A percentile compares a stretch with the other conserved stretches of the same genome.
phyloP scores from a whole-genome alignment of 1,140 invertebrate species.

The Hypsibius dujardini region DNA sequence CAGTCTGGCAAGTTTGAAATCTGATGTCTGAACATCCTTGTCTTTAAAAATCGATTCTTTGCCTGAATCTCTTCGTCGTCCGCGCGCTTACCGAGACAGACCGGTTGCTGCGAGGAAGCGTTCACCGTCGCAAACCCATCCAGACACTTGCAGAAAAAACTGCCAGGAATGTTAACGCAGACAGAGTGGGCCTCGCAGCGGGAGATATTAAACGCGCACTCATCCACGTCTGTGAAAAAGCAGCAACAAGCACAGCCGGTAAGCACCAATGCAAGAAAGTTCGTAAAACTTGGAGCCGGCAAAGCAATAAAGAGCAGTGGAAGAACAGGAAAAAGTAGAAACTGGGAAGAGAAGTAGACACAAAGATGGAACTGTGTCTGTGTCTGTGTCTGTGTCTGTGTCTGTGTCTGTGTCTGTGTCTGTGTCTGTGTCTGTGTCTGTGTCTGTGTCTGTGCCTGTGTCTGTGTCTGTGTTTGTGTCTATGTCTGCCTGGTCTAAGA shows the following conservation, averaged over 20 bases:
- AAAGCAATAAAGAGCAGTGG: slow-evolving; percentile 23
- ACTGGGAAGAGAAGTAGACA: neutral
- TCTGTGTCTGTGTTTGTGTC: too few relatives aligned
- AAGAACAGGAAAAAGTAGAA: slow-evolving; percentile 21
- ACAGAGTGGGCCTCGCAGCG: slow-evolving; percentile 53
- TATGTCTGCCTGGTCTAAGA: too few relatives aligned
- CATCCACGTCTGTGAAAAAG: slow-evolving; percentile 51
- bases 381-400: too few relatives aligned
- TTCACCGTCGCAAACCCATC: slow-evolving; percentile 62
- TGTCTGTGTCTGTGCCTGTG: too few relatives aligned
- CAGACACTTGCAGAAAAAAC: slow-evolving; percentile 72
- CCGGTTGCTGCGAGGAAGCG: slow-evolving; percentile 48
- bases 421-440: too few relatives aligned
- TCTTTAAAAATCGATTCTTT: too few relatives aligned
- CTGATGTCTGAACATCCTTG: too few relatives aligned
- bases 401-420: too few relatives aligned
- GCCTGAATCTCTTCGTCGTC: too few relatives aligned
- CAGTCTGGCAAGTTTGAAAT: too few relatives aligned
- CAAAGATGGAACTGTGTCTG: too few relatives aligned
- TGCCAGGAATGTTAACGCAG: slow-evolving; percentile 77
- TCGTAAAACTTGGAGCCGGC: slow-evolving; percentile 21
- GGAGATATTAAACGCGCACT: slow-evolving; percentile 56
- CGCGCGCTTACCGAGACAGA: slow-evolving; percentile 43
- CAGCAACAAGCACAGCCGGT: slow-evolving; percentile 12
- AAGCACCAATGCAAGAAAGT: neutral